Conservation (phyloP, 2,888 invertebrate genomes). For the Lasioglossum villosulum region DNA sequence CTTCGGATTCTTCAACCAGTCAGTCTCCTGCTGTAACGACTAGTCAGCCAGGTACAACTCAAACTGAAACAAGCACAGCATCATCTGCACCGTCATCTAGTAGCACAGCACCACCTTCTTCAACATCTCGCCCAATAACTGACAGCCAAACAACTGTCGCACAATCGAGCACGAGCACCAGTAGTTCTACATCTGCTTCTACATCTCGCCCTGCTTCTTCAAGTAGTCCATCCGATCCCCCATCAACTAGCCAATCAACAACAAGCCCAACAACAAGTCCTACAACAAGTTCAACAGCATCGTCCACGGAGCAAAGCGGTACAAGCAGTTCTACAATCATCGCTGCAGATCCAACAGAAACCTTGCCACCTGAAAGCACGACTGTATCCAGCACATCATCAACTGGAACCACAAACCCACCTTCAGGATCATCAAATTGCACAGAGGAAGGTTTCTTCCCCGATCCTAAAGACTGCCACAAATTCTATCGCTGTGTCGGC, state of each 20-base stretch:
- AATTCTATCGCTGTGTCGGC: conserved; percentile 91
- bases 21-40: conserved; percentile 34
- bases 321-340: not conserved
- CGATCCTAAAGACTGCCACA: conserved; percentile 89
- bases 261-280: not conserved
- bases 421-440: conserved; percentile 82
- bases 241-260: conserved; percentile 12
- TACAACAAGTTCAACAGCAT: not conserved
- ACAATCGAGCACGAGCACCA: conserved; percentile 24
- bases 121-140: conserved; percentile 15
- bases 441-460: conserved; percentile 89
- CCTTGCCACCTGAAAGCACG: conserved; percentile 28
- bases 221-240: not conserved
- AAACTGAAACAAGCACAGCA: conserved; percentile 24
- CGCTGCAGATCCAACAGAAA: conserved; percentile 29
- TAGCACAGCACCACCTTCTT: conserved; percentile 6
- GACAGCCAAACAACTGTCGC: conserved; percentile 7
- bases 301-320: not conserved
- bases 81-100: conserved; percentile 43
- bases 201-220: conserved; percentile 28
- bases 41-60: not conserved
- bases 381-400: not conserved
- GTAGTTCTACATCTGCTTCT: conserved; percentile 10
- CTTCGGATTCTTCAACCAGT: conserved; percentile 38
- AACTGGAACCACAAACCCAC: not conserved